Evolutionary conservation across 2,113 vertebrate genomes (phyloP).

Genomic region (Turnix velox): DNA sequence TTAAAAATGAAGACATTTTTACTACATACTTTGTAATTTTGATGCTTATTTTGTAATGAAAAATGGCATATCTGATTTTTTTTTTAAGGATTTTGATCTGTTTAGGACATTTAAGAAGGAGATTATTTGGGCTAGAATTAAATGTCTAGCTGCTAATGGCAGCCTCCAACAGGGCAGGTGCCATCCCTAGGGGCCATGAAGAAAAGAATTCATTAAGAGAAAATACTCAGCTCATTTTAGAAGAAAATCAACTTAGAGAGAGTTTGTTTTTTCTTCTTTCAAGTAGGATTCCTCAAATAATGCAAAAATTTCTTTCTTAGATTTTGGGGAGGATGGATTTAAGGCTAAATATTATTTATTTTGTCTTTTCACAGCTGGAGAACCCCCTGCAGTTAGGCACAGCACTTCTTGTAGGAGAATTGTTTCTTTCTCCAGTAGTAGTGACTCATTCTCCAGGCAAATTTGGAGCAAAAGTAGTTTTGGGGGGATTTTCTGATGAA

Average conservation of each 20-base stretch:
- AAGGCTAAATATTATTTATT: conserved; percentile 9
- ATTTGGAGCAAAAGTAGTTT: background rate
- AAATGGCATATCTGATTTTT: background rate
- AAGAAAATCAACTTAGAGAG: background rate
- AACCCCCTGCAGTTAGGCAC: conserved; percentile 1
- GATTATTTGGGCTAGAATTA: background rate
- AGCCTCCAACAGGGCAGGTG: background rate
- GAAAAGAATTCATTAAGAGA: conserved; percentile 52
- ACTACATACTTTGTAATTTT: too few relatives aligned
- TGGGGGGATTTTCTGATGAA: background rate
- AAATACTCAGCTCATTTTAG: background rate
- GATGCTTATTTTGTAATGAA: background rate
- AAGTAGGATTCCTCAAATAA: background rate
- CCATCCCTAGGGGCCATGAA: background rate
- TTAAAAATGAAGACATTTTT: background rate
- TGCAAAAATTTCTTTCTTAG: background rate
- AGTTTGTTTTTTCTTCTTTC: background rate
- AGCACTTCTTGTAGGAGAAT: background rate
- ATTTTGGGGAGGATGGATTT: background rate
- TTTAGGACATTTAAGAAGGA: background rate
- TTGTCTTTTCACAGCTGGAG: conserved; percentile 49
- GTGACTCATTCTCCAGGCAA: conserved; percentile 30
- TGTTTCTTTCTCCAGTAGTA: background rate
- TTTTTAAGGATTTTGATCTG: background rate
- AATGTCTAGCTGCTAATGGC: background rate